phyloP scores from a whole-genome alignment of 2,888 invertebrate species.

The Argyresthia goedartella region DNA sequence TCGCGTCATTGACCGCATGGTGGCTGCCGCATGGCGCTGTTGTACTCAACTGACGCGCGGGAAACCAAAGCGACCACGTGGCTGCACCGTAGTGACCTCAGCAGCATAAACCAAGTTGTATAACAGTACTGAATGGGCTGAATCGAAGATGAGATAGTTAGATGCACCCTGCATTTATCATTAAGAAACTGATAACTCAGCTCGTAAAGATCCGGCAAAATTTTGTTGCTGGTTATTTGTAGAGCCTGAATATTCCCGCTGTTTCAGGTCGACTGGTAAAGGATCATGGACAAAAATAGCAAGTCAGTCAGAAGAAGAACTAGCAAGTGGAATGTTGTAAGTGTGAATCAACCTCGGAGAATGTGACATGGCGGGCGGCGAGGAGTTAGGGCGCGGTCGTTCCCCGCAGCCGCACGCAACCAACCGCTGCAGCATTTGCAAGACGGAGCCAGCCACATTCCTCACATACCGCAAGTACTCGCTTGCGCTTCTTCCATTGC shows the following conservation, averaged over 20 bases:
- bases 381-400: conserved; percentile 27
- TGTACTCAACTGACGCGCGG: background rate
- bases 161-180: too few relatives aligned
- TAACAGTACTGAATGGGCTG: too few relatives aligned
- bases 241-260: background rate
- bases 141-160: too few relatives aligned
- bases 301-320: too few relatives aligned
- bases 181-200: too few relatives aligned
- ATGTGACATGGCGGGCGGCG: conserved; percentile 19
- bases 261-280: too few relatives aligned
- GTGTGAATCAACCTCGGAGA: conserved; percentile 30
- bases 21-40: background rate
- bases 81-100: background rate
- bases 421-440: conserved; percentile 18
- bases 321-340: conserved; percentile 3
- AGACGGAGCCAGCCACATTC: conserved; percentile 41
- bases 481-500: background rate
- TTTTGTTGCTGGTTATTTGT: background rate
- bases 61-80: background rate
- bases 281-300: background rate
- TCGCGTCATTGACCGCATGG: conserved; percentile 18
- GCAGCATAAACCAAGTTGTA: background rate
- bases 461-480: conserved; percentile 27
- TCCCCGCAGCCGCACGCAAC: conserved; percentile 27
- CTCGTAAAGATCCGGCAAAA: background rate